These are phyloP conservation scores for Xenus cinereus DNA, from an alignment of 2,113 vertebrate genomes.

Conservation along the genomic window DNA sequence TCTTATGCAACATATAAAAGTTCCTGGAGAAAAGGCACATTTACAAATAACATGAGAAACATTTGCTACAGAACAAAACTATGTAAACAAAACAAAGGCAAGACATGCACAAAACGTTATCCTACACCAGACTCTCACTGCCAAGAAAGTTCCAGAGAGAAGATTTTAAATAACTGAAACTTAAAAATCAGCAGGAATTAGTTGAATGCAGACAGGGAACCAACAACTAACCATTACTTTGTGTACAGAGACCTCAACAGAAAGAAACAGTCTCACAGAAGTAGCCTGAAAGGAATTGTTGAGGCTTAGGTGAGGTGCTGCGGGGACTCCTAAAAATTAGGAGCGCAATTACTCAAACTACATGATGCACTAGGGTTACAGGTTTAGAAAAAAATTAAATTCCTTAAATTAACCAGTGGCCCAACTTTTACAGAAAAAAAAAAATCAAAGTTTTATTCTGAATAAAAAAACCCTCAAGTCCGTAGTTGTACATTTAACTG, in stretches of 20 bases:
- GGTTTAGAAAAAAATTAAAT: background rate
- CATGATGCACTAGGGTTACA: background rate
- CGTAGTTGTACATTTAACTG: background rate
- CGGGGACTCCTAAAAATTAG: background rate
- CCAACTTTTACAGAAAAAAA: background rate
- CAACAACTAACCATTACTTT: background rate
- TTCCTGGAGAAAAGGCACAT: background rate
- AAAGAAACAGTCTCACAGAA: background rate
- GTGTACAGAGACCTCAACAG: background rate
- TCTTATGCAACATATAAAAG: background rate
- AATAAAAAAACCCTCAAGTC: background rate
- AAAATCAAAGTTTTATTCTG: background rate
- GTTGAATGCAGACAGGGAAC: background rate
- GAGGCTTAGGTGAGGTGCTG: background rate
- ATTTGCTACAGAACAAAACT: constrained; percentile 25
- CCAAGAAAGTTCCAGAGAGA: background rate
- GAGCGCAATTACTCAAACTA: background rate
- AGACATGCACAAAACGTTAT: background rate
- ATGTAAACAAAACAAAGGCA: constrained; percentile 41
- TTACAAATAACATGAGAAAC: background rate
- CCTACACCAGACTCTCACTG: background rate
- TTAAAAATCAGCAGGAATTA: background rate
- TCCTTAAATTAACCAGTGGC: background rate
- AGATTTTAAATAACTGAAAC: background rate
- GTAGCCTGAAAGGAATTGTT: background rate